Evolutionary conservation across 2,113 vertebrate species (phyloP).

Genomic region (Hepsetus odoe): DNA sequence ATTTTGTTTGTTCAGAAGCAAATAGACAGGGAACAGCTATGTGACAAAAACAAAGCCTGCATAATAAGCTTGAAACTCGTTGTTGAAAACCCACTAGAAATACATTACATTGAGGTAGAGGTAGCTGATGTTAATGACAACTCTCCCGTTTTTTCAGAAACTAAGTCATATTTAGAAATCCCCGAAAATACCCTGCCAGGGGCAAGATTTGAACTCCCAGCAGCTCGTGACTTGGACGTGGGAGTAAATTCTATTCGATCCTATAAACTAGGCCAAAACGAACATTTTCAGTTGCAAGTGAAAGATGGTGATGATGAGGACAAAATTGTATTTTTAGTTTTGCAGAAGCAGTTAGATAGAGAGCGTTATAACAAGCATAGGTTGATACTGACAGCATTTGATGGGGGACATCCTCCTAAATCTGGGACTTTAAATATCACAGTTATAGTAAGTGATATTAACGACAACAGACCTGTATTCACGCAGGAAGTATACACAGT

Average conservation of each 20-base stretch:
- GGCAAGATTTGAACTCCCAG: conserved; percentile 46
- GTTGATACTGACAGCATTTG: conserved; percentile 47
- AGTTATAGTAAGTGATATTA: conserved; percentile 48
- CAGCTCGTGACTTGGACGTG: conserved; percentile 45
- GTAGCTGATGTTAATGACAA: conserved; percentile 57
- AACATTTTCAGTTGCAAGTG: conserved; percentile 19
- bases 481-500: conserved; percentile 36
- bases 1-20: conserved; percentile 42
- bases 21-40: conserved; percentile 60
- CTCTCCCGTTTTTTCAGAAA: conserved; percentile 48
- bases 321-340: conserved; percentile 59
- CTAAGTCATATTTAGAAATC: conserved; percentile 38
- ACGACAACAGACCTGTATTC: conserved; percentile 56
- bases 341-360: conserved; percentile 66
- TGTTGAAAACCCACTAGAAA: conserved; percentile 56
- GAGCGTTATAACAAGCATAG: conserved; percentile 34
- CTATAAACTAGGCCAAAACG: conserved; percentile 48
- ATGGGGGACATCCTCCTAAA: conserved; percentile 55
- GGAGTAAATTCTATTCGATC: conserved; percentile 30
- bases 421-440: conserved; percentile 45
- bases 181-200: conserved; percentile 38
- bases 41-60: conserved; percentile 43
- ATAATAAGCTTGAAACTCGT: conserved; percentile 53
- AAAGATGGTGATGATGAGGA: conserved; percentile 46
- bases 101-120: conserved; percentile 53